A percentile compares a stretch with the other conserved stretches of the same genome.
phyloP scores from a whole-genome alignment of 2,888 invertebrate species.

The Ramazzottius varieornatus region DNA sequence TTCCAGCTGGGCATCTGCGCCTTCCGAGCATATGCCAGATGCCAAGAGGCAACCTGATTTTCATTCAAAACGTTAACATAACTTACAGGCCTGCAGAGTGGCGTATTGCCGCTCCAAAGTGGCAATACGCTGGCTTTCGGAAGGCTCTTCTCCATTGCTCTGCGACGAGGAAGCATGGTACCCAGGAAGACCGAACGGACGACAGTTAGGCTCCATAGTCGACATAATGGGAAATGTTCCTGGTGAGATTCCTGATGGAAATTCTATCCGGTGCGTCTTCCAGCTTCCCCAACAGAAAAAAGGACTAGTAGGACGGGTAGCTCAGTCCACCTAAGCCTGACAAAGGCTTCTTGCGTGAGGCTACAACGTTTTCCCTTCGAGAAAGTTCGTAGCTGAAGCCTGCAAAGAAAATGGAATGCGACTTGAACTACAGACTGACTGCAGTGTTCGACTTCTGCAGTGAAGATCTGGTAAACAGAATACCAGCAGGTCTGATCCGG shows the following conservation, averaged over 20 bases:
- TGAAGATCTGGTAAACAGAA: too few relatives aligned
- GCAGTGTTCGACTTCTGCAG: too few relatives aligned
- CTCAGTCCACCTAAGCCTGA: constrained; percentile 83
- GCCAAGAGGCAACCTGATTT: too few relatives aligned
- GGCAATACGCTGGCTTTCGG: too few relatives aligned
- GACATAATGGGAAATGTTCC: constrained; percentile 79
- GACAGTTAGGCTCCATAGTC: constrained; percentile 75
- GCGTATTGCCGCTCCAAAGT: too few relatives aligned
- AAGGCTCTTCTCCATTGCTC: constrained; percentile 44
- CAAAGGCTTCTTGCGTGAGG: constrained; percentile 86
- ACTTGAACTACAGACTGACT: too few relatives aligned
- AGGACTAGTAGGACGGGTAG: constrained; percentile 92
- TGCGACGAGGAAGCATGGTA: constrained; percentile 65
- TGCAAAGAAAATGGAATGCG: too few relatives aligned
- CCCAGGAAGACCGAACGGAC: constrained; percentile 72
- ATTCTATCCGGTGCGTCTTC: constrained; percentile 1
- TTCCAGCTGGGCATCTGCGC: too few relatives aligned
- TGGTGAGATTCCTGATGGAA: constrained; percentile 10
- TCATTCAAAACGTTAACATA: too few relatives aligned
- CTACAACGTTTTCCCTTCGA: constrained; percentile 71
- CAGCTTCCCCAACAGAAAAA: constrained; percentile 66
- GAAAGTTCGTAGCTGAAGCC: constrained; percentile 55
- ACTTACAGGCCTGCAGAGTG: too few relatives aligned
- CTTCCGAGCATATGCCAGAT: too few relatives aligned
- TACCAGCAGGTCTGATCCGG: too few relatives aligned